These are phyloP conservation scores for Typhlichthys subterraneus DNA, from an alignment of 2,797 vertebrate species.

Conservation along the genomic window DNA sequence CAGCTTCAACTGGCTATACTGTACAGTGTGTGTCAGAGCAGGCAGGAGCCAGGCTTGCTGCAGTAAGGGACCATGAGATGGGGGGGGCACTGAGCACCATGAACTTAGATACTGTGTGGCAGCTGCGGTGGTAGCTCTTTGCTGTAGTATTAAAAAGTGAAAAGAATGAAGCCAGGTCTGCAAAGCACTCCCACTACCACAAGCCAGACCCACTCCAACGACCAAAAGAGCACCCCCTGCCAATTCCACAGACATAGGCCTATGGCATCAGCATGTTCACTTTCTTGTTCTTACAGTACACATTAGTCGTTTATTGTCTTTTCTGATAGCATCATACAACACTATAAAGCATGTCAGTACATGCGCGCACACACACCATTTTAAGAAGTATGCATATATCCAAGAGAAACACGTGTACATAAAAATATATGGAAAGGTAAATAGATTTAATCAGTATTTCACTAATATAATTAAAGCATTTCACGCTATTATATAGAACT, in stretches of 20 bases:
- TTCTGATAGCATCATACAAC: conserved; percentile 36
- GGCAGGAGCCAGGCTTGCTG: conserved; percentile 26
- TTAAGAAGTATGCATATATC: background rate
- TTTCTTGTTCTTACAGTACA: no score
- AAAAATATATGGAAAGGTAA: no score
- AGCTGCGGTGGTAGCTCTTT: conserved; percentile 34
- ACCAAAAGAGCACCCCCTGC: background rate
- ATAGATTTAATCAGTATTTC: no score
- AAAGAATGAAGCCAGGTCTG: conserved; percentile 32
- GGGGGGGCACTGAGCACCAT: conserved; percentile 20
- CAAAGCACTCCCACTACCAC: conserved; percentile 11
- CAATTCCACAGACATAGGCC: background rate
- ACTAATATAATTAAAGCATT: conserved; percentile 9
- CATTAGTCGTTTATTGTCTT: no score
- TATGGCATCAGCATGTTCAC: no score
- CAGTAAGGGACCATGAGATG: conserved; percentile 12
- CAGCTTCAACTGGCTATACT: conserved; percentile 14
- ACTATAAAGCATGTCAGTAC: conserved; percentile 65
- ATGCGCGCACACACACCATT: conserved; percentile 67
- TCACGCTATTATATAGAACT: no score
- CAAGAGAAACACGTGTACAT: no score
- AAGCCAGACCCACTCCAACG: no score
- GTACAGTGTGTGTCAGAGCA: conserved; percentile 1
- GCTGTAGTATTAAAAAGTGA: background rate
- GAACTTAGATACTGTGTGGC: conserved; percentile 28